Percentiles rank a stretch among this genome's conserved stretches.
Conservation (phyloP, 2,797 vertebrate species). For the Poecile montanus region DNA sequence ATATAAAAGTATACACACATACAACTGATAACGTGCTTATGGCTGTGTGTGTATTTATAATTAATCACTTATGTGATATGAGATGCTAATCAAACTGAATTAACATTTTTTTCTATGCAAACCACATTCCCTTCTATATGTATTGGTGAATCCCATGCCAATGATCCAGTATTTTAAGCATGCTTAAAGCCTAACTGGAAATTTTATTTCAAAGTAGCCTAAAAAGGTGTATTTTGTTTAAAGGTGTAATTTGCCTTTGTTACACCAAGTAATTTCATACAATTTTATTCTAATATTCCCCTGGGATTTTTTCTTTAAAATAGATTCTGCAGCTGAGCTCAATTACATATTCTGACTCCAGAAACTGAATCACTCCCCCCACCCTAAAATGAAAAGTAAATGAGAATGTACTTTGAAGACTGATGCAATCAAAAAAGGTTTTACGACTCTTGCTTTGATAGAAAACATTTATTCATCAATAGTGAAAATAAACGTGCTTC, state of each 20-base stretch:
- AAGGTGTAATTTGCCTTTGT: neutral
- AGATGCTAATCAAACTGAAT: neutral
- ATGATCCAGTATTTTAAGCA: neutral
- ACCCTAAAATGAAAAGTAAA: neutral
- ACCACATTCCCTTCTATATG: neutral
- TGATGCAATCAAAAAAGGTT: neutral
- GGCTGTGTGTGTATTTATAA: neutral
- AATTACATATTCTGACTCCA: neutral
- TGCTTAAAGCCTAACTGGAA: neutral
- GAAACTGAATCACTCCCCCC: neutral
- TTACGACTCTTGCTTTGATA: neutral
- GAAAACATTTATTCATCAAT: neutral
- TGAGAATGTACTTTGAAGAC: neutral
- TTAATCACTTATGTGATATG: neutral
- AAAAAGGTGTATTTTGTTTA: neutral
- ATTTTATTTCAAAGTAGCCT: neutral
- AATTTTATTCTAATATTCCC: neutral
- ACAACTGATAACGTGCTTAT: fast-evolving
- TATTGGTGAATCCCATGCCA: neutral
- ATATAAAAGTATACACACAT: neutral
- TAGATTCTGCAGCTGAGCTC: neutral
- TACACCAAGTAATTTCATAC: neutral
- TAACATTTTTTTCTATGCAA: neutral
- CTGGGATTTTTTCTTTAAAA: neutral
- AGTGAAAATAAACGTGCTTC: neutral